Evolutionary conservation across 2,888 invertebrate species (phyloP).

Genomic region (Nasonovia ribisnigri): DNA sequence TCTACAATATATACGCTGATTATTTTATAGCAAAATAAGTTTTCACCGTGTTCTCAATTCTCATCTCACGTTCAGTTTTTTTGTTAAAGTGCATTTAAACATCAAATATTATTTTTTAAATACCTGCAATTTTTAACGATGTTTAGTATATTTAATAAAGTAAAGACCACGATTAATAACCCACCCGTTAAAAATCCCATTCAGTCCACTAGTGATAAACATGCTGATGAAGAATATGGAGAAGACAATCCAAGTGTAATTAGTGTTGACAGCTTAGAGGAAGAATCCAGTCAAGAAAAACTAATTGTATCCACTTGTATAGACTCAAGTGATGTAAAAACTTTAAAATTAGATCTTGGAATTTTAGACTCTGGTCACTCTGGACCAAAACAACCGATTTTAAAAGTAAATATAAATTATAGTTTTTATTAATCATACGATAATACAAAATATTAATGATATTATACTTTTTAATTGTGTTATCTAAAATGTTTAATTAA

Average conservation of each 20-base stretch:
- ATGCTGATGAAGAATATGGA: conserved; percentile 6
- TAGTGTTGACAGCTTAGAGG: not conserved
- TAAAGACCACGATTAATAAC: not conserved
- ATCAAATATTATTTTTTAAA: not conserved
- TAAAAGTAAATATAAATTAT: conserved; percentile 20
- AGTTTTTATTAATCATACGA: not conserved
- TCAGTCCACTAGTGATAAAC: not conserved
- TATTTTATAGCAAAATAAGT: not conserved
- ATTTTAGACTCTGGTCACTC: conserved; percentile 15
- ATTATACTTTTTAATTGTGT: not conserved
- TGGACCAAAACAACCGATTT: conserved; percentile 15
- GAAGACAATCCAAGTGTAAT: conserved; percentile 4
- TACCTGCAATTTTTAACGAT: not conserved
- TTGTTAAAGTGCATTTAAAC: not conserved
- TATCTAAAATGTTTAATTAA: not conserved
- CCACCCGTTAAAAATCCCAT: not conserved
- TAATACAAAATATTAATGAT: conserved; percentile 4
- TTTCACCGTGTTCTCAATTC: not conserved
- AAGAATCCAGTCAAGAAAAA: not conserved
- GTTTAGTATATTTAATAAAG: conserved; percentile 32
- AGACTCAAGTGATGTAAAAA: conserved; percentile 13
- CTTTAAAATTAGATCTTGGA: conserved; percentile 18
- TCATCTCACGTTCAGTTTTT: not conserved
- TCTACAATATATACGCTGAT: not conserved
- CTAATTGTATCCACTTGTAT: conserved; percentile 9